These are phyloP conservation scores for Melipona quadrifasciata DNA, from an alignment of 1,140 invertebrate species.

Conservation along the genomic window DNA sequence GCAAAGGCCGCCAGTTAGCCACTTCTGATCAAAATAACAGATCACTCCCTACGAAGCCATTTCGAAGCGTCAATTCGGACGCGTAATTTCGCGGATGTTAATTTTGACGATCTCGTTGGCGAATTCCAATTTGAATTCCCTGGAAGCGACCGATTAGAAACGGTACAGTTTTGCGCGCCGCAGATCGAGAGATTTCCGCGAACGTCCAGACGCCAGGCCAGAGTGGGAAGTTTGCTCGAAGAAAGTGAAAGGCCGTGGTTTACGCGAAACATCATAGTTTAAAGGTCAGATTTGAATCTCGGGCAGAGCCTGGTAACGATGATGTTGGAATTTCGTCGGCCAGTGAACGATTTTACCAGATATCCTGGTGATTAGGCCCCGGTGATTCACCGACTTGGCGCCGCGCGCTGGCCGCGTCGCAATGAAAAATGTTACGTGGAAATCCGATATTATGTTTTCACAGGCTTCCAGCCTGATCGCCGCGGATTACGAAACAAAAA, in stretches of 20 bases:
- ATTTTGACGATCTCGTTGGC: no score
- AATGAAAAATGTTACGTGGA: slow-evolving; percentile 32
- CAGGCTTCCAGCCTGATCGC: neutral
- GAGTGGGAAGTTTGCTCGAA: neutral
- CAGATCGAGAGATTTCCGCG: neutral
- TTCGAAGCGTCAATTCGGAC: neutral
- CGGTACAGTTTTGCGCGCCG: no score
- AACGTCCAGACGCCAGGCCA: neutral
- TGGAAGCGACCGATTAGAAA: neutral
- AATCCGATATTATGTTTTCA: slow-evolving; percentile 37
- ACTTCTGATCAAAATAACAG: neutral
- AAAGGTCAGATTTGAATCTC: neutral
- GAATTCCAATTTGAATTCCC: neutral
- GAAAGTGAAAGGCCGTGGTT: neutral
- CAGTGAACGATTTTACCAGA: neutral
- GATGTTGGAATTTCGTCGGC: neutral
- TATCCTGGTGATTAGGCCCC: neutral
- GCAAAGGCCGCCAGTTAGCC: no score
- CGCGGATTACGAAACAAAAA: slow-evolving; percentile 28
- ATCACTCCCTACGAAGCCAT: neutral
- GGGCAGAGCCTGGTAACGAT: neutral
- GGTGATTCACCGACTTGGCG: neutral
- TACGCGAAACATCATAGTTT: neutral
- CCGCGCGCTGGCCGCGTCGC: neutral
- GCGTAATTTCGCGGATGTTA: neutral